These are phyloP conservation scores for Poeciliopsis prolifica DNA, from an alignment of 2,113 vertebrate genomes.

Conservation along the genomic window DNA sequence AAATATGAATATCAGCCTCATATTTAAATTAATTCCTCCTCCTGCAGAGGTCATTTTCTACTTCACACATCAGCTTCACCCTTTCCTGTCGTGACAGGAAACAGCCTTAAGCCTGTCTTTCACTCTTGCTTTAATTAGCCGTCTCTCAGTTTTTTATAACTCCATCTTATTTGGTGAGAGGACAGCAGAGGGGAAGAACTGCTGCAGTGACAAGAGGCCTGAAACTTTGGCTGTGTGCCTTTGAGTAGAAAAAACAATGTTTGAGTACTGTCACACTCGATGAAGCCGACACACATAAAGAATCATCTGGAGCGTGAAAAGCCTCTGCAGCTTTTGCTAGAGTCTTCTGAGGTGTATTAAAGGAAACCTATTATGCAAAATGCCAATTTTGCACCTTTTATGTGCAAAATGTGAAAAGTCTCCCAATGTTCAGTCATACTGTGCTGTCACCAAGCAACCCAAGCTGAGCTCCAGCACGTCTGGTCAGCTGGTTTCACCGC, in stretches of 20 bases:
- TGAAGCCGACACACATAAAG: no score
- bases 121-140: conserved; percentile 58
- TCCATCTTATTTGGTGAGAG: background rate
- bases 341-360: no score
- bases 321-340: no score
- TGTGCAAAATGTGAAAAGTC: no score
- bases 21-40: conserved; percentile 6
- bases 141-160: conserved; percentile 65
- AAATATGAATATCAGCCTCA: conserved; percentile 32
- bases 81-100: background rate
- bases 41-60: conserved; percentile 5
- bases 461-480: no score
- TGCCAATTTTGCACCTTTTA: no score
- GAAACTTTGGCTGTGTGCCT: conserved; percentile 27
- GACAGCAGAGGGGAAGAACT: conserved; percentile 14
- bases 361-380: no score
- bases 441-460: no score
- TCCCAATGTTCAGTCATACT: no score
- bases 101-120: conserved; percentile 30
- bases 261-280: background rate
- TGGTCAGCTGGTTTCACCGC: no score
- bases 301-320: no score
- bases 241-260: background rate
- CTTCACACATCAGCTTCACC: conserved; percentile 7
- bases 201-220: conserved; percentile 17